A percentile compares a stretch with the other conserved stretches of the same genome.
Conservation (phyloP, 92 coral and sea anemone species). For the Heteractis magnifica region DNA sequence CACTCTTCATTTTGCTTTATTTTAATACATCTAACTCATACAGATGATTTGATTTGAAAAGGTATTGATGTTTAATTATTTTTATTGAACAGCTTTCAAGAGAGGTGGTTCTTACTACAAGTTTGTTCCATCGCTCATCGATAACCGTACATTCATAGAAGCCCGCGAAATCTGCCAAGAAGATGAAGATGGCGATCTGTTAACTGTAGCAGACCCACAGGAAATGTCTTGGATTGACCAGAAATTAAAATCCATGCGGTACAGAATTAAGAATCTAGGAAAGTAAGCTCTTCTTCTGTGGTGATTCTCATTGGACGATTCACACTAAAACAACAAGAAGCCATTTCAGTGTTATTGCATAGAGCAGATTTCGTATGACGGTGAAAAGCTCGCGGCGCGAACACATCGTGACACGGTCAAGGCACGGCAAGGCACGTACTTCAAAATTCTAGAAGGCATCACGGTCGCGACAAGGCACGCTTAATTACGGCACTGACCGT, state of each 20-base stretch:
- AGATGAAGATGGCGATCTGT: constrained; percentile 5
- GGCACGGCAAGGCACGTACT: background rate
- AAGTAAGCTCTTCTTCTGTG: background rate
- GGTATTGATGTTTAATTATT: too few species aligned
- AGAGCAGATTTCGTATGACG: too few species aligned
- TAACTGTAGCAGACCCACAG: background rate
- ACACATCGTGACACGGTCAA: too few species aligned
- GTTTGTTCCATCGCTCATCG: constrained; percentile 19
- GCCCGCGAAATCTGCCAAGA: constrained; percentile 20
- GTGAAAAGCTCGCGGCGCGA: too few species aligned
- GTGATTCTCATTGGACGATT: background rate
- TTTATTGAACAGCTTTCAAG: background rate
- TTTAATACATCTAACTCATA: too few species aligned
- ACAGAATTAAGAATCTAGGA: constrained; percentile 12
- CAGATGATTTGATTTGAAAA: too few species aligned
- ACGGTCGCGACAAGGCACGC: too few species aligned
- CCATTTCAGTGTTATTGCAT: too few species aligned
- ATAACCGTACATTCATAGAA: constrained; percentile 22
- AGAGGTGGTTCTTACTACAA: constrained; percentile 9
- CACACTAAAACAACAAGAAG: too few species aligned
- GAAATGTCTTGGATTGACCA: constrained; percentile 12
- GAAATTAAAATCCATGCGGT: background rate
- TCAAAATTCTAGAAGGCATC: too few species aligned
- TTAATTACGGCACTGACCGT: too few species aligned
- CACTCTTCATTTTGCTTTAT: too few species aligned